Evolutionary conservation across 1,140 invertebrate species (phyloP).

Genomic region (Trichoplusia ni): DNA sequence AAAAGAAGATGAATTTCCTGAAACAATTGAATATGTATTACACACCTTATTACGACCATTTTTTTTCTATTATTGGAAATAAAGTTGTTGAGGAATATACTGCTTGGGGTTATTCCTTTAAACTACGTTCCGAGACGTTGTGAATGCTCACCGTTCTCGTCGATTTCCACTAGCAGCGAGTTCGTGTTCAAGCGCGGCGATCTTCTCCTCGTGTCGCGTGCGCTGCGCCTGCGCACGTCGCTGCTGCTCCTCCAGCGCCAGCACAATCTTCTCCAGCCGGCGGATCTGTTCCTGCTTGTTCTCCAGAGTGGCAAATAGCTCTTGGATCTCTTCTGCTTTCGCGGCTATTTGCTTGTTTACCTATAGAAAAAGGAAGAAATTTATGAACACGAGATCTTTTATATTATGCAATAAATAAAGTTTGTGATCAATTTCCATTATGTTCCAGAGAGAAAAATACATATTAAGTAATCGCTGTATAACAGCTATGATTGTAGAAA

Average conservation of each 20-base stretch:
- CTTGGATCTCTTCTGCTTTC: constrained; percentile 81
- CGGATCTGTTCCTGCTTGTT: constrained; percentile 83
- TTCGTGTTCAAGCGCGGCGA: constrained; percentile 82
- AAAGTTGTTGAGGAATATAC: too few species aligned
- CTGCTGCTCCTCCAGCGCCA: constrained; percentile 84
- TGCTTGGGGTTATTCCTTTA: constrained; percentile 2
- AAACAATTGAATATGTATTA: too few species aligned
- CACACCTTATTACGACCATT: neutral
- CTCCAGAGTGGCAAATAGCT: constrained; percentile 79
- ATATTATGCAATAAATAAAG: neutral
- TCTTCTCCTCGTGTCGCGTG: constrained; percentile 83
- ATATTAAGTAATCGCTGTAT: too few species aligned
- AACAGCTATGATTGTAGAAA: too few species aligned
- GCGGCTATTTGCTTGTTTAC: constrained; percentile 79
- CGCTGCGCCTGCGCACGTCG: constrained; percentile 82
- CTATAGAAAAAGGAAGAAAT: constrained; percentile 50
- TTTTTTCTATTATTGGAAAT: too few species aligned
- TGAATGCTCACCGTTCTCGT: constrained; percentile 50
- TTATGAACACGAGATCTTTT: too few species aligned
- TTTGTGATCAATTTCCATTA: neutral
- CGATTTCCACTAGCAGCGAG: constrained; percentile 61
- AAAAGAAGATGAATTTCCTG: constrained; percentile 71
- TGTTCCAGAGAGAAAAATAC: too few species aligned
- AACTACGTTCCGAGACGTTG: constrained; percentile 1
- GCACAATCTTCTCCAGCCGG: constrained; percentile 82